Conservation (phyloP, 2,113 vertebrate genomes). For the Lipotes vexillifer region DNA sequence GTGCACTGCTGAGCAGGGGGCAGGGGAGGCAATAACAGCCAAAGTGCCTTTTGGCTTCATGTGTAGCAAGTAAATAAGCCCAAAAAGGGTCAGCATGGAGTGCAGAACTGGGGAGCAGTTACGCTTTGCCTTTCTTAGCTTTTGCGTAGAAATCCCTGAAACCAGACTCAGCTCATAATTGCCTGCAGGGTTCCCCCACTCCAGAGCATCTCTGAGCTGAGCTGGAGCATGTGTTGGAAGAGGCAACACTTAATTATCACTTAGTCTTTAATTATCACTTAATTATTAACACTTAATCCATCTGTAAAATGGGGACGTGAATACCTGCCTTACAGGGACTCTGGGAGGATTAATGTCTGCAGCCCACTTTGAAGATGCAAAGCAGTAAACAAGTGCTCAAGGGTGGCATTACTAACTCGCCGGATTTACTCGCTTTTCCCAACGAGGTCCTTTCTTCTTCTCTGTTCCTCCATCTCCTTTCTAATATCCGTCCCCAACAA, state of each 20-base stretch:
- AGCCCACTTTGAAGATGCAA: constrained; percentile 49
- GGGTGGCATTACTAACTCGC: background rate
- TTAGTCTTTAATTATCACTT: constrained; percentile 65
- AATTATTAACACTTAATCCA: constrained; percentile 75
- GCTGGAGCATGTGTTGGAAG: constrained; percentile 36
- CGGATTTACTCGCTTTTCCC: background rate
- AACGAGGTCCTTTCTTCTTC: constrained; percentile 31
- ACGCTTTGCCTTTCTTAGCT: background rate
- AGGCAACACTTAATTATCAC: constrained; percentile 67
- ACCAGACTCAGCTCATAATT: constrained; percentile 23
- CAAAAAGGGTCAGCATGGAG: background rate
- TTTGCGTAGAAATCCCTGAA: background rate
- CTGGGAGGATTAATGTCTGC: constrained; percentile 51
- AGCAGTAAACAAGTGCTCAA: constrained; percentile 14
- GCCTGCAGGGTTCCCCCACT: background rate
- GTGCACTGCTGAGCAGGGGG: background rate
- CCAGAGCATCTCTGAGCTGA: constrained; percentile 37
- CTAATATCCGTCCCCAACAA: background rate
- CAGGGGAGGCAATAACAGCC: background rate
- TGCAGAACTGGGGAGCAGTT: background rate
- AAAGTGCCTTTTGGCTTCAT: background rate
- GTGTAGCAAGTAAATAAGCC: background rate
- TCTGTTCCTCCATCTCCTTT: constrained; percentile 43
- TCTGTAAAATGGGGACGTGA: constrained; percentile 76
- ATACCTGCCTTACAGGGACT: constrained; percentile 54